A percentile compares a stretch with the other conserved stretches of the same genome.
phyloP scores from a whole-genome alignment of 2,888 invertebrate species.

The Ellobium chinense region DNA sequence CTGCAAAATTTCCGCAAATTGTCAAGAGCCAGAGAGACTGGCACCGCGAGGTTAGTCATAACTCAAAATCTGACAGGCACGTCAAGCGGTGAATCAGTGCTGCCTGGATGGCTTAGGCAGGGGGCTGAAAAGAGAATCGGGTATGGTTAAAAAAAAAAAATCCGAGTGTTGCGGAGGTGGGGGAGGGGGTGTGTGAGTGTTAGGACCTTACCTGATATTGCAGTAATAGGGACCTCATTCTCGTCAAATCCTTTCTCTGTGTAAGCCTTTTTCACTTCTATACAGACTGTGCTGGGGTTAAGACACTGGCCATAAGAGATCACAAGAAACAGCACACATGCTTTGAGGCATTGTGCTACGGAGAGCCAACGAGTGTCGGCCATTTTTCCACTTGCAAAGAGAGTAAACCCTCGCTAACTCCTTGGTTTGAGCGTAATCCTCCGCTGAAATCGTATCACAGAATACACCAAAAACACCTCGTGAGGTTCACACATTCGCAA shows the following conservation, averaged over 20 bases:
- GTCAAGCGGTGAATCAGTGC: background rate
- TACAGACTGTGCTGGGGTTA: conserved; percentile 82
- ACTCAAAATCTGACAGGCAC: background rate
- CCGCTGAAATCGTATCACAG: conserved; percentile 27
- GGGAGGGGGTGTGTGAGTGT: background rate
- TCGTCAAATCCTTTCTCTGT: conserved; percentile 88
- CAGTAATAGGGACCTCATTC: conserved; percentile 86
- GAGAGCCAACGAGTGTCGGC: conserved; percentile 54
- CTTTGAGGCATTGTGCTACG: conserved; percentile 51
- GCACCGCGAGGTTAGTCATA: background rate
- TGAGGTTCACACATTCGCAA: conserved; percentile 33
- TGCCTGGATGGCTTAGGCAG: no score
- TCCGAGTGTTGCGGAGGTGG: background rate
- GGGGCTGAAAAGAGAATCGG: no score
- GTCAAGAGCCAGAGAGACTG: no score
- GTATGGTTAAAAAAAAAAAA: background rate
- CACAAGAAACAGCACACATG: conserved; percentile 53
- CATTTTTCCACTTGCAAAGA: conserved; percentile 50
- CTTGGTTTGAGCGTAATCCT: conserved; percentile 15
- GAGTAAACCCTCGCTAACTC: conserved; percentile 24
- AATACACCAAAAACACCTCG: conserved; percentile 8
- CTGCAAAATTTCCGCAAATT: no score
- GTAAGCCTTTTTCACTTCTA: conserved; percentile 89
- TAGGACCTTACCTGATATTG: conserved; percentile 83
- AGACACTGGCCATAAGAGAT: conserved; percentile 53